Percentiles rank a stretch among this genome's conserved stretches.
phyloP scores from a whole-genome alignment of 1,140 invertebrate species.

The Megathymus violae region DNA sequence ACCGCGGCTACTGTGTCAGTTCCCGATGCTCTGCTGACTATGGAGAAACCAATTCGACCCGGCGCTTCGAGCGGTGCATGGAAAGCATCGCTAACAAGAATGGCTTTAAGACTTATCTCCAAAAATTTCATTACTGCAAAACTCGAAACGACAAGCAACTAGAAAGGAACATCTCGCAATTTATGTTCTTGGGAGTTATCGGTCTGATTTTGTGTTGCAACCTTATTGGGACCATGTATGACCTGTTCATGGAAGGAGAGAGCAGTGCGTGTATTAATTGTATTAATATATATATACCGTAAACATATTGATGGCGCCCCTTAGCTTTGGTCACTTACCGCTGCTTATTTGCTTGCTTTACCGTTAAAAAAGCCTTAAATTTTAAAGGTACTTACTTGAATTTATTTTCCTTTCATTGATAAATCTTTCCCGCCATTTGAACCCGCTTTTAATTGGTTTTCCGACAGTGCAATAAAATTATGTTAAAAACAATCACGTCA shows the following conservation, averaged over 20 bases:
- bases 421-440: too few species aligned
- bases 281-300: too few species aligned
- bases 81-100: constrained; percentile 38
- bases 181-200: constrained; percentile 39
- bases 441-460: too few species aligned
- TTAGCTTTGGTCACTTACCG: too few species aligned
- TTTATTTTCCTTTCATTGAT: too few species aligned
- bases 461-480: too few species aligned
- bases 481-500: too few species aligned
- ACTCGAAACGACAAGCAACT: constrained; percentile 12
- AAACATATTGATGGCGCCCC: too few species aligned
- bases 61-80: constrained; percentile 45
- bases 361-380: too few species aligned
- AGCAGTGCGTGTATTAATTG: neutral
- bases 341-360: too few species aligned
- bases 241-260: constrained; percentile 36
- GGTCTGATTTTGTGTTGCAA: constrained; percentile 45
- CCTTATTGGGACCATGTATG: constrained; percentile 52
- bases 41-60: constrained; percentile 11
- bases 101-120: constrained; percentile 36
- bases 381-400: too few species aligned
- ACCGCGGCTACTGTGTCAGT: constrained; percentile 46
- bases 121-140: constrained; percentile 44
- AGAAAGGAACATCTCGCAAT: constrained; percentile 36
- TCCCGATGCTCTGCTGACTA: constrained; percentile 23